Base-by-base conservation (phyloP, 2,113 vertebrate genomes). In the Rissa tridactyla region DNA sequence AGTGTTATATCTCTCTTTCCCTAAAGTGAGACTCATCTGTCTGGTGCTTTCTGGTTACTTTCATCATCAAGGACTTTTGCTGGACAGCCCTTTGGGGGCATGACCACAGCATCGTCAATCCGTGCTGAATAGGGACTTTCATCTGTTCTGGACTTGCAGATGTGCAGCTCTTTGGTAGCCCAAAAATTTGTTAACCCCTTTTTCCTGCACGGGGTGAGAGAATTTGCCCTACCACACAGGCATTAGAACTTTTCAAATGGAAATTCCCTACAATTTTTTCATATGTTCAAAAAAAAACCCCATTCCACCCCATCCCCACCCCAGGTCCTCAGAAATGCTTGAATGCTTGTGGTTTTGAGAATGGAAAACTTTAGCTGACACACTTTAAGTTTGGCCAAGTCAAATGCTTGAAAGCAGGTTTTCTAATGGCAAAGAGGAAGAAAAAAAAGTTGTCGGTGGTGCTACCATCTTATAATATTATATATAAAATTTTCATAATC, bases 341-440 rank as follows among this genome's bases (percentile, higher is more conserved):
- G 66, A 91, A 85, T 95, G 36, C 58, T 88, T 96, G 92, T 94
- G 93, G 90, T 83, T 97, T 95, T 82, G 60, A 82, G 88, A 91
- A 88, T 81, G 90, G 90, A 96, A 96, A 95, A 73, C 38, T 90
- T 88, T 22, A 94, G 92, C 79, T 90, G 70, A 77, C 92, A 85
- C 36, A 27, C 36, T 94, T 83, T 18, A 71, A 90, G 12, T 66
- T 1, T 90, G 88, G 85, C 46, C 62, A 90, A 90, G 46, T 69
- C 25, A 72, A 91, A 49, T 65, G 40, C 58, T 91, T 80, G 32
- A 94, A 83, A 94, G 13, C 51, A 94, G n/a, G 29, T 77, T 88
- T 95, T 93, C 36, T 90, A 88, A 77, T 58, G 36, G 49, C 55
- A 90, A 69, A 57, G 29, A 57, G 7, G 25, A 72, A 21, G 32